A percentile compares a stretch with the other conserved stretches of the same genome.
phyloP scores from a whole-genome alignment of 2,113 vertebrate species.

The Myotis yumanensis region DNA sequence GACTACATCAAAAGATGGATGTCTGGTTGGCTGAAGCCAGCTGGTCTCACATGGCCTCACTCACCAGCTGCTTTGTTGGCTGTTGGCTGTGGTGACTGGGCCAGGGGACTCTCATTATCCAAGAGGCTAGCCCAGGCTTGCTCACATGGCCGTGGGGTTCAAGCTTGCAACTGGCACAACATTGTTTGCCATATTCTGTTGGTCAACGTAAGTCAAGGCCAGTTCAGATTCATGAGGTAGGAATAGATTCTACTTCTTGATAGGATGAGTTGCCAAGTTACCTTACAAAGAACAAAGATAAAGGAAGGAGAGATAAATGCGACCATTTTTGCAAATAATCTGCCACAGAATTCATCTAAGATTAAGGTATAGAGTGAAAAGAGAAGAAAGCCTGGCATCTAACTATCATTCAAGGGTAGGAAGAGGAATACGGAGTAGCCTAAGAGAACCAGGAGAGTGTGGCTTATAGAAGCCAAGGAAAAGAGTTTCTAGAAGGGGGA shows the following conservation, averaged over 20 bases:
- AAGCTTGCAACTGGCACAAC: not conserved
- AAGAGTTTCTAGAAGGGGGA: not conserved
- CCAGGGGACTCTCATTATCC: not conserved
- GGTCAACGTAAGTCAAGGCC: not conserved
- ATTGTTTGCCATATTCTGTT: not conserved
- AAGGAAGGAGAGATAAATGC: not conserved
- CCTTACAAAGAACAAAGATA: not conserved
- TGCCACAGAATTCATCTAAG: not conserved
- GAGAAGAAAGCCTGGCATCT: not conserved
- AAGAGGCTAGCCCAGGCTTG: not conserved
- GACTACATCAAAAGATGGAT: not conserved
- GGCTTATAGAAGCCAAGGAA: not conserved
- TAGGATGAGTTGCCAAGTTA: not conserved
- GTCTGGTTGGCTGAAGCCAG: not conserved
- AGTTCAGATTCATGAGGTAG: not conserved
- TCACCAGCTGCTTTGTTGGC: not conserved
- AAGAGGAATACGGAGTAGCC: not conserved
- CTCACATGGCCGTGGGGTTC: not conserved
- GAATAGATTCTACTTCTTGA: not conserved
- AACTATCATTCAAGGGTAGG: not conserved
- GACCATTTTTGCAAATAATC: not conserved
- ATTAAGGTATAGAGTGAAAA: not conserved
- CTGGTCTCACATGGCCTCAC: not conserved
- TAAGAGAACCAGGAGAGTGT: not conserved
- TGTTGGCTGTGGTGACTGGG: too few relatives aligned